Base-by-base conservation (phyloP, 2,797 vertebrate species). In the Lutjanus argentimaculatus region DNA sequence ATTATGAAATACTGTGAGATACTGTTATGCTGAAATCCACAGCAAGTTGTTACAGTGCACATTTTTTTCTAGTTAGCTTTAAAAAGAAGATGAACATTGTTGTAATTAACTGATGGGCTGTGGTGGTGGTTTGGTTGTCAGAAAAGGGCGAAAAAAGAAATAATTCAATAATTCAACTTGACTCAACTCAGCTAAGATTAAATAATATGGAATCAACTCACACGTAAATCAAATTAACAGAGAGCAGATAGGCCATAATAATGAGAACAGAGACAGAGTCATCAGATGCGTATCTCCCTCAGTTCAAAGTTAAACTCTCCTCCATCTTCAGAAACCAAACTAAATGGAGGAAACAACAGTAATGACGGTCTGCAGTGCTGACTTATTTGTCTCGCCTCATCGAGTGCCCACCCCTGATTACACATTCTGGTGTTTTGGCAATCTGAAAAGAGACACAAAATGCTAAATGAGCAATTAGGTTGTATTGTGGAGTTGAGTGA, bases 381-480 rank as follows among this genome's bases (percentile, higher is more conserved):
- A 87, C 79, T 86, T 85, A 69, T 87, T 80, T 76, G 61, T 64
- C 65, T 70, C 40, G 57, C 72, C 82, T 86, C 82, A 86, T 80
- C 4, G 40, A 64, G 75, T 85, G 52, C 61, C 81, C 51, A 59
- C 49, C 73, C 75, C 80, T 90, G 83, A 92, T 91, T 90, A 87
- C 82, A 80, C 74, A 88, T 77, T 79, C 68, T 85, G 79, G 61
- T 83, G 55, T 83, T 84, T 85, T 79, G 68, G 80, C 75, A 72
- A 74, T 79, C 72, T 72, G 45, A 84, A 68, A 83, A 75, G 70
- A 77, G 52, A 86, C 68, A 83, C 85, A 90, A 93, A 90, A 82
- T 52, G 52, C 78, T 71, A 88, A 92, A 92, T 82, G 81, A 94
- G 90, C 87, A 94, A 92, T 93, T 86, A 92, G 85, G 57, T 75